Evolutionary conservation across 2,888 invertebrate genomes (phyloP), one percentile per base, ranked within the genome.

Genomic region (Horisme vitalbata): DNA sequence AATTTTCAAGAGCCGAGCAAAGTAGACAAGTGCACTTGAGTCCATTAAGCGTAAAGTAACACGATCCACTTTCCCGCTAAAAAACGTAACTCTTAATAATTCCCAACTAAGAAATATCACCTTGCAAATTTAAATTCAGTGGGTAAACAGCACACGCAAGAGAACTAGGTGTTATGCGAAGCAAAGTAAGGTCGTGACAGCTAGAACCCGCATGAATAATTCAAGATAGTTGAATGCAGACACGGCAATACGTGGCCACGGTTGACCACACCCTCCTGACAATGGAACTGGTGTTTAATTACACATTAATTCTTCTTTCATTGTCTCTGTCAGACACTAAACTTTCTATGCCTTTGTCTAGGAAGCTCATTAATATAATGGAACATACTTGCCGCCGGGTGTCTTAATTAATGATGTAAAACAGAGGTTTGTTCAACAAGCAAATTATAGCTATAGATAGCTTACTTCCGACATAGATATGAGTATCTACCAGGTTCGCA

Each of bases 131-230:
- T 30, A 9, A 43, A 34, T 35, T 31, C 39, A 39, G 39, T 44
- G 35, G 52, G 39, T 52, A 50, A 56, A 47, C 52, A 36, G 48
- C 38, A 45, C 43, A 51, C 27, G 47, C 41, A 41, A 38, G 46
- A 43, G 53, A 60, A 60, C 54, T 66, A 73, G 64, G 65, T 62
- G 59, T 63, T 65, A 65, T 65, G 60, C 60, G 61, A 56, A 62
- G 65, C 57, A 62, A 69, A 65, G 75, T 69, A 69, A 72, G 66
- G 70, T 65, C 64, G 65, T 72, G 78, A 71, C 73, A 74, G 71
- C 68, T 49, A 67, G 63, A 72, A 62, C 65, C 69, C 55, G 64
- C 57, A 79, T 82, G 80, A 81, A 83, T 83, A 75, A 83, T 83
- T 81, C 79, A 83, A 68, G 67, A 68, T 66, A 68, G 73, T 67